phyloP scores from a whole-genome alignment of 2,797 vertebrate species.

The Petrocephalus schoutedeni region DNA sequence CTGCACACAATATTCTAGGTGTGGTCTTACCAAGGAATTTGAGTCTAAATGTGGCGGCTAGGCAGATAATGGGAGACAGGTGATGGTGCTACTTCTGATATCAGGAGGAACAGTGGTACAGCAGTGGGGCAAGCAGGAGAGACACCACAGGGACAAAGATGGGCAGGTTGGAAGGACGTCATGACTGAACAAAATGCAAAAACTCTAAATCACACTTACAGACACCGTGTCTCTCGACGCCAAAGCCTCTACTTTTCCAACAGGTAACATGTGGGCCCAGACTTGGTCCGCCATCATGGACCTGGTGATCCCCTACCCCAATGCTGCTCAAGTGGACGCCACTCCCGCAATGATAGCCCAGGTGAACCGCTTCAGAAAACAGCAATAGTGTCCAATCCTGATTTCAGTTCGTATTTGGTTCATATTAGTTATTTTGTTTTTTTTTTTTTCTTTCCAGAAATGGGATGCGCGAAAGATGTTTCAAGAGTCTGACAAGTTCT shows the following conservation, averaged over 20 bases:
- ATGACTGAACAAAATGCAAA: background rate
- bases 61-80: background rate
- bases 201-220: background rate
- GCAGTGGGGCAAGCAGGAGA: background rate
- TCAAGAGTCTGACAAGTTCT: conserved; percentile 79
- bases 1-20: too few species aligned
- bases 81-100: background rate
- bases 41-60: background rate
- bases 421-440: background rate
- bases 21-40: too few species aligned
- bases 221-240: background rate
- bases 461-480: conserved; percentile 88
- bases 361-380: conserved; percentile 53
- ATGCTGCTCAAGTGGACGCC: conserved; percentile 80
- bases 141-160: background rate
- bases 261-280: conserved; percentile 99
- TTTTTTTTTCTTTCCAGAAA: conserved; percentile 52
- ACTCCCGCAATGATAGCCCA: conserved; percentile 85
- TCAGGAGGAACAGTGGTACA: background rate
- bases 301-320: conserved; percentile 76
- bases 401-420: background rate
- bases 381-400: background rate
- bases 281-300: conserved; percentile 92
- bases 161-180: background rate
- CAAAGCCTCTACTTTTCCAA: background rate